Evolutionary conservation across 2,797 vertebrate species (phyloP), one percentile per base, ranked within the genome.

Genomic region (Neostethus bicornis): DNA sequence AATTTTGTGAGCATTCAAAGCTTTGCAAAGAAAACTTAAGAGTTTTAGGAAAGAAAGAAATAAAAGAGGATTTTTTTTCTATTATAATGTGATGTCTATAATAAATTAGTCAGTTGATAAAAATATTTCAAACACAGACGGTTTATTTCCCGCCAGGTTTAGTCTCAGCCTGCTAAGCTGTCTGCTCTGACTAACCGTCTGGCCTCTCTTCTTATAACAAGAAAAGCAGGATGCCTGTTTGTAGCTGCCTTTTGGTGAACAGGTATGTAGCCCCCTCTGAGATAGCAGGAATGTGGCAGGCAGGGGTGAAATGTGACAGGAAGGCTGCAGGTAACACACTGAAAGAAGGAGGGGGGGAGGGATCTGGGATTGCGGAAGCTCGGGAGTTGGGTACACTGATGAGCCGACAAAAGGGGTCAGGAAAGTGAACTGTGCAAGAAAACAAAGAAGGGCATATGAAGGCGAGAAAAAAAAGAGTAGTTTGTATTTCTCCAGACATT

Each of bases 281-380:
- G 84, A 88, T 77, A 71, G 88, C 69, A 78, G 85, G 90, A 92
- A 92, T 92, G 90, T 91, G 75, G 85, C 89, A 64, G 58, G 71
- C 67, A 83, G 63, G 84, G 75, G 89, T 87, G 88, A 91, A 92
- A 93, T 91, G 87, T 91, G 89, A 90, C 92, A 87, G 68, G 74
- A 77, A 78, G 78, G 80, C 83, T 90, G 88, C 81, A 92, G 90
- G 85, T 90, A 86, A 77, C 84, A 83, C 65, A 72, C 62, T 51
- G 61, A 68, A 53, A 64, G 65, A 77, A 77, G 69, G 46, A 45
- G 66, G 57, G 32, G 61, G 64, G 60, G 28, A 8, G 65, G 42
- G 61, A 38, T 57, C 28, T 8, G 65, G 42, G 61, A 38, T 57
- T 29, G 51, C 5, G 5, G 70, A 35, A 35, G 55, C 53, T 54